Base-by-base conservation (phyloP, 2,797 vertebrate genomes). In the Tinamus major region DNA sequence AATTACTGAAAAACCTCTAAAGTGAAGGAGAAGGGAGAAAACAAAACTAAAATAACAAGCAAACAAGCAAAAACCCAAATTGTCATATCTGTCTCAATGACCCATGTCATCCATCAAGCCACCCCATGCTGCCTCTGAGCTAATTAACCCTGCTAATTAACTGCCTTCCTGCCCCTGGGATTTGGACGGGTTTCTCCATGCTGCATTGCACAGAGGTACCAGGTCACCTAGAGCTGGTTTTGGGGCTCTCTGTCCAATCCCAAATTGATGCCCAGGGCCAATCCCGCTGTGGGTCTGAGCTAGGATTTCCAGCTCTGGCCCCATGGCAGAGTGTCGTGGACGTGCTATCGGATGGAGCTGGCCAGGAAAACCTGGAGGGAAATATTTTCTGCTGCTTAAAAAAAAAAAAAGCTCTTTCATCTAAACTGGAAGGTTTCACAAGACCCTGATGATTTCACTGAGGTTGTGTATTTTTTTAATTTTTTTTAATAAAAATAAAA, bases 351-450 rank as follows among this genome's bases (percentile, higher is more conserved):
- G 53, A 29, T 55, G 65, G 84, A 82, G 44, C 61, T 13, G 53
- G 72, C 53, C 89, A 85, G 89, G 89, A 95, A 94, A 91, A 92
- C 59, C 74, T n/a, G 0, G 59, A 93, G 77, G 89, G 82, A 88
- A 95, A 94, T 16, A 37, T 86, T 95, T 96, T 91, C 92, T 91
- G 63, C 67, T 6, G 44, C 0, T 49, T 49, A 48, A 48, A 21
- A 21, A 48, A 23, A 10, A 10, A 48, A 13, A 24, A 13, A 7
- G 27, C 65, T 95, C 49, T 91, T 85, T 79, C 85, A 63, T 92
- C 92, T 87, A 80, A 87, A 91, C 44, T 93, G 87, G 82, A 92
- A 91, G 49, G 42, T 83, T 91, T 83, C 92, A 92, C 80, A 74
- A 86, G 87, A 83, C 12, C 0, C 61, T 85, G 76, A 72, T 85